These are phyloP conservation scores for Morelia viridis DNA, from an alignment of 2,797 vertebrate genomes.

Conservation along the genomic window DNA sequence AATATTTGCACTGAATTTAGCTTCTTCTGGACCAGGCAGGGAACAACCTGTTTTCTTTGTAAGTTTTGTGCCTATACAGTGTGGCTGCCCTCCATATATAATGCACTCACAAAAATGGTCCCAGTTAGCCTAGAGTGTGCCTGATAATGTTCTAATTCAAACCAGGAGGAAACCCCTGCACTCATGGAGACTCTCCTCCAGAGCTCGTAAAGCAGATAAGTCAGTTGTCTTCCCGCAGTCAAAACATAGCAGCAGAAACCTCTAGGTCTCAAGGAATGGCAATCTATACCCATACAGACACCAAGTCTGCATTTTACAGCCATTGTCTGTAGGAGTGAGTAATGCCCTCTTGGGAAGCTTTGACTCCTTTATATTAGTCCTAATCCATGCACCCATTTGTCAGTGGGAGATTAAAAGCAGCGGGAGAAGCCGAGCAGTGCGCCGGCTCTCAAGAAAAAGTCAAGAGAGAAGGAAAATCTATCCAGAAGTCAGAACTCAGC, in stretches of 20 bases:
- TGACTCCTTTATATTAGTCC: slow-evolving; percentile 2
- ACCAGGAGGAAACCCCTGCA: background rate
- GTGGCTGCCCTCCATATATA: slow-evolving; percentile 16
- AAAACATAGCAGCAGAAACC: slow-evolving; percentile 15
- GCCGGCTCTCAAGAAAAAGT: slow-evolving; percentile 1
- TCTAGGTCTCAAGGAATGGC: background rate
- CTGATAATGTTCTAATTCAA: background rate
- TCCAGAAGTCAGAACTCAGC: background rate
- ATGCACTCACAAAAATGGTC: slow-evolving; percentile 7
- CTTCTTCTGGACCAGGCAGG: background rate
- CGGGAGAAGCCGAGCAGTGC: background rate
- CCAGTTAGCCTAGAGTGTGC: slow-evolving; percentile 17
- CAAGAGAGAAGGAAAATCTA: slow-evolving; percentile 17
- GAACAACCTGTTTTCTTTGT: background rate
- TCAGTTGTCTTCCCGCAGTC: background rate
- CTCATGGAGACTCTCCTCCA: background rate
- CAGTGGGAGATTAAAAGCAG: slow-evolving; percentile 30
- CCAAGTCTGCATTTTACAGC: background rate
- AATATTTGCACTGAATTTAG: background rate
- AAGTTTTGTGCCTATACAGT: slow-evolving; percentile 12
- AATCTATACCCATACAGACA: background rate
- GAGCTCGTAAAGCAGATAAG: background rate
- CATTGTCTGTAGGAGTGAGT: background rate
- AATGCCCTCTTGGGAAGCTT: background rate
- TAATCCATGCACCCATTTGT: background rate